phyloP scores from a whole-genome alignment of 2,797 vertebrate species.

The Ctenochaetus hawaiiensis region DNA sequence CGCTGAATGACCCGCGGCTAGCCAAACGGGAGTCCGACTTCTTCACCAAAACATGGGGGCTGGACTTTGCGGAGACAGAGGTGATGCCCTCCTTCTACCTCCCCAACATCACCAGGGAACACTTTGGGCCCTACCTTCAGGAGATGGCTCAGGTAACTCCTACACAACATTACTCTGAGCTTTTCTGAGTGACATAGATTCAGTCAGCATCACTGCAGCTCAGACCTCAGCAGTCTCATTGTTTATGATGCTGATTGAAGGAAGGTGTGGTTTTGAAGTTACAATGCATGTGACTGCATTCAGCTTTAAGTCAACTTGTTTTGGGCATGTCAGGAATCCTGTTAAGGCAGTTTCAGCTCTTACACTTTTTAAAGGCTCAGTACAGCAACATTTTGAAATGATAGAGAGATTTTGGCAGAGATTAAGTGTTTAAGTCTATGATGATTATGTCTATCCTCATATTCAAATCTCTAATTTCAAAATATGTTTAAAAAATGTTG shows the following conservation, averaged over 20 bases:
- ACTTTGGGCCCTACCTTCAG: constrained; percentile 92
- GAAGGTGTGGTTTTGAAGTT: not conserved
- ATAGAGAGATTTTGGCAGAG: not conserved
- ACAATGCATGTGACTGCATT: not conserved
- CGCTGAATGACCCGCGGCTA: constrained; percentile 96
- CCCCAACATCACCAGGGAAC: constrained; percentile 93
- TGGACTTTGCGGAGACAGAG: constrained; percentile 95
- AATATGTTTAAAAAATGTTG: too few relatives aligned
- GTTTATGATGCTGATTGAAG: not conserved
- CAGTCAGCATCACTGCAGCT: not conserved
- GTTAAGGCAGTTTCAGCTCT: not conserved
- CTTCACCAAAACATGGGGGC: constrained; percentile 99
- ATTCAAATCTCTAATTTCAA: not conserved
- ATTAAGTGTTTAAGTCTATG: not conserved
- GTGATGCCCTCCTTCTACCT: constrained; percentile 96
- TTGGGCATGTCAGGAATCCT: constrained; percentile 25
- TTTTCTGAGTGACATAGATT: not conserved
- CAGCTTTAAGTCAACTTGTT: not conserved
- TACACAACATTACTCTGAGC: constrained; percentile 18
- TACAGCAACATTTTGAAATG: not conserved
- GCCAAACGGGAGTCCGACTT: constrained; percentile 99
- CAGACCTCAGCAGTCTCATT: not conserved
- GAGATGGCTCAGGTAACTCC: constrained; percentile 91
- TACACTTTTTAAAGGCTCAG: not conserved
- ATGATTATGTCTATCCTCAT: not conserved